These are phyloP conservation scores for Morone chrysops DNA, from an alignment of 2,113 vertebrate genomes.

Conservation along the genomic window DNA sequence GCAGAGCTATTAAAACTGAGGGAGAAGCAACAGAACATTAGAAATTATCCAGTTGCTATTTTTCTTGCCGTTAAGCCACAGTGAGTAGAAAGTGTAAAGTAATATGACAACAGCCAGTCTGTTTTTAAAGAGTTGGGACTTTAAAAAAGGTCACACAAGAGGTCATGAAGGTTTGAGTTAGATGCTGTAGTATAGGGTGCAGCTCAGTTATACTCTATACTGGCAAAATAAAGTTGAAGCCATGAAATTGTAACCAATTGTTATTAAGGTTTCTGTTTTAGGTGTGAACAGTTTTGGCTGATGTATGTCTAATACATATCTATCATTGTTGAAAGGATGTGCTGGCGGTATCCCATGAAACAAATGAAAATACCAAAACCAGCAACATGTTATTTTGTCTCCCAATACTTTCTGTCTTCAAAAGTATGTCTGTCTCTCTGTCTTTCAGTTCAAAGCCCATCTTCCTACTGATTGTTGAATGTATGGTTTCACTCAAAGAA, in stretches of 20 bases:
- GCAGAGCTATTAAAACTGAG: constrained; percentile 46
- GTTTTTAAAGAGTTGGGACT: constrained; percentile 6
- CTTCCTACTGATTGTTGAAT: too few relatives aligned
- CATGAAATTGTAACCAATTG: not conserved
- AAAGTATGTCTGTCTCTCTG: not conserved
- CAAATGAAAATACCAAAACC: not conserved
- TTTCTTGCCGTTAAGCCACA: constrained; percentile 27
- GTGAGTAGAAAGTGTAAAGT: not conserved
- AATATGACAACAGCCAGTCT: not conserved
- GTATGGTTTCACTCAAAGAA: too few relatives aligned
- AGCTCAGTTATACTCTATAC: not conserved
- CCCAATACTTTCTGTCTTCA: not conserved
- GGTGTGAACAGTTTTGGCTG: not conserved
- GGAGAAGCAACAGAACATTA: constrained; percentile 45
- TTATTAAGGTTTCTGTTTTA: not conserved
- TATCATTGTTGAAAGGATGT: not conserved
- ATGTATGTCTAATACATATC: not conserved
- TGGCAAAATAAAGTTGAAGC: not conserved
- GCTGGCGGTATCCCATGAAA: not conserved
- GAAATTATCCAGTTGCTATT: constrained; percentile 40
- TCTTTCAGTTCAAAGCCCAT: too few relatives aligned
- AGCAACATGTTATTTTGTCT: not conserved
- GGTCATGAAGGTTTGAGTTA: not conserved
- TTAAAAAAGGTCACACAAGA: not conserved
- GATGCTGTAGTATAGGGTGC: not conserved